Evolutionary conservation across 2,888 invertebrate genomes (phyloP), one percentile per base, ranked within the genome.

Genomic region (Polylopha cassiicola): DNA sequence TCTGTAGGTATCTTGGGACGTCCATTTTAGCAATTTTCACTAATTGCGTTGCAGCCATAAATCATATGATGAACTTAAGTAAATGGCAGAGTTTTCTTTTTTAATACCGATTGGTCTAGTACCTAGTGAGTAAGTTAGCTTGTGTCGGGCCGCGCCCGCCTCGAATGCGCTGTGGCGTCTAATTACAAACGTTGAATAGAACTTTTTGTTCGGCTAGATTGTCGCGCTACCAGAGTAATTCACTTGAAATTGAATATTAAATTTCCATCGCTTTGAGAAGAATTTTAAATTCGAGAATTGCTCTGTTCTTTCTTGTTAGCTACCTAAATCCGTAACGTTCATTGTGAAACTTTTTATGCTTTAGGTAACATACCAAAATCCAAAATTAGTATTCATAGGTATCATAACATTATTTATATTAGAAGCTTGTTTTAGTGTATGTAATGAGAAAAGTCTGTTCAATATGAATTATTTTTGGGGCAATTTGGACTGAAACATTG

Each of bases 151-250:
- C 27, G 29, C 37, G 32, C 32, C 37, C 29, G 32, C 30, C 53
- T 47, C n/a, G n/a, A n/a, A n/a, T n/a, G n/a, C 51, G 32, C 52
- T 56, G 68, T 58, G 64, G 68, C 64, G 65, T 76, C 70, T 79
- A 75, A 79, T 80, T 77, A 73, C 75, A 74, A 78, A 71, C 66
- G 71, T 64, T 69, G 70, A 70, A 73, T 61, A 55, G 45, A 65
- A 71, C 69, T 77, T 77, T 78, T 78, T 80, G 73, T 70, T 67
- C 63, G 47, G 54, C 57, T 65, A 65, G 70, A 74, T 78, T 79
- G 73, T 73, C 70, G 68, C 69, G 59, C 61, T 50, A 65, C 70
- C 61, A 61, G 64, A 68, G 67, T 73, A 69, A 75, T 73, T 73
- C 72, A 67, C 65, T 70, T 69, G 54, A 70, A 72, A 74, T 72